These are phyloP conservation scores for Lasioglossum leucozonium DNA, from an alignment of 2,888 invertebrate species.

Conservation along the genomic window DNA sequence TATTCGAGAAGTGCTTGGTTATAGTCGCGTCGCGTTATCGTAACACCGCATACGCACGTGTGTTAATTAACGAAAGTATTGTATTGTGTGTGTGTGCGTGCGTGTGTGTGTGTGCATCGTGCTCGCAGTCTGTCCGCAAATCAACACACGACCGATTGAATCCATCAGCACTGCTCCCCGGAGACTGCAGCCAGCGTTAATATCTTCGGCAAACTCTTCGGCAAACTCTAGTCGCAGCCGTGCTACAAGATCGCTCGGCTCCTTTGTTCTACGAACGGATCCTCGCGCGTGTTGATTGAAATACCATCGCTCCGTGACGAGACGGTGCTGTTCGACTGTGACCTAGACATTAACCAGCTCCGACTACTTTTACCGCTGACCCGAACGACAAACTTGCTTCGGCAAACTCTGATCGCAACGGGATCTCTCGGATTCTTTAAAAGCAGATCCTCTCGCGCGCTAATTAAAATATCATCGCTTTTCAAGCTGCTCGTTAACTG, in stretches of 20 bases:
- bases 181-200: background rate
- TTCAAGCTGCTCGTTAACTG: background rate
- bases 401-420: background rate
- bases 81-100: background rate
- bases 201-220: background rate
- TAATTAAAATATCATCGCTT: background rate
- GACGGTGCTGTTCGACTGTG: background rate
- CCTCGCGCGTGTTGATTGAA: background rate
- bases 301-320: background rate
- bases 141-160: background rate
- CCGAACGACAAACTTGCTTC: background rate
- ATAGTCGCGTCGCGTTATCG: background rate
- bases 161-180: background rate
- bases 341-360: background rate
- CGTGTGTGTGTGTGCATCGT: background rate
- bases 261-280: background rate
- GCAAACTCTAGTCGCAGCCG: background rate
- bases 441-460: background rate
- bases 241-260: background rate
- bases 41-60: background rate
- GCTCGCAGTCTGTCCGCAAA: background rate
- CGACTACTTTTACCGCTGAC: background rate
- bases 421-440: background rate
- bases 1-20: background rate
- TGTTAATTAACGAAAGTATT: conserved; percentile 13